A percentile compares a stretch with the other conserved stretches of the same genome.
phyloP scores from a whole-genome alignment of 2,113 vertebrate genomes.

The Spea bombifrons region DNA sequence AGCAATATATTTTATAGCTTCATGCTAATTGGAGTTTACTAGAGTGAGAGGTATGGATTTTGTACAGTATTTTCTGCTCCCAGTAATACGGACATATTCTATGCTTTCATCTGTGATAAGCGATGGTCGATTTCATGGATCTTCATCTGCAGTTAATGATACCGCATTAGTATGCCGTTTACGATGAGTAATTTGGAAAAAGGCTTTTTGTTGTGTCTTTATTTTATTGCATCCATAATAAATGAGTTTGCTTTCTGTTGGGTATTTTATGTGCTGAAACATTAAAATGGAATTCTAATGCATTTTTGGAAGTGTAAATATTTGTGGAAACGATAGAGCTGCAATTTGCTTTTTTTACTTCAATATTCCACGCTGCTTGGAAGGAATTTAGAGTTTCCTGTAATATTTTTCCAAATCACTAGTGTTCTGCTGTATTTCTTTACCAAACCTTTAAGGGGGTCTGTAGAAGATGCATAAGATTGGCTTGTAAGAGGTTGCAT shows the following conservation, averaged over 20 bases:
- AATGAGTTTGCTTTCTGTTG: constrained; percentile 41
- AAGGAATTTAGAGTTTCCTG: too few species aligned
- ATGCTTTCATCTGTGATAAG: background rate
- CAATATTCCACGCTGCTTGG: too few species aligned
- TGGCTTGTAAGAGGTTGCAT: too few species aligned
- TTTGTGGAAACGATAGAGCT: constrained; percentile 29
- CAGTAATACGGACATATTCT: constrained; percentile 7
- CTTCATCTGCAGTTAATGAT: constrained; percentile 41
- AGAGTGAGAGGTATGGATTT: background rate
- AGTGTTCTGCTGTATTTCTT: too few species aligned
- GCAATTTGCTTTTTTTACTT: too few species aligned
- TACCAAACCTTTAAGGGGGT: too few species aligned
- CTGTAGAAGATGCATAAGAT: too few species aligned
- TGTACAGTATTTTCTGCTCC: background rate
- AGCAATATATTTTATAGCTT: background rate
- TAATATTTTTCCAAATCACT: too few species aligned
- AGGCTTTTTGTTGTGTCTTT: constrained; percentile 17
- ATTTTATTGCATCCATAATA: constrained; percentile 40
- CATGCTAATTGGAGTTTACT: background rate
- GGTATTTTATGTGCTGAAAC: constrained; percentile 25
- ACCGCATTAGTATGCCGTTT: constrained; percentile 37
- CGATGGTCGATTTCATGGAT: constrained; percentile 15
- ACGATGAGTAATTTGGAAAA: constrained; percentile 42
- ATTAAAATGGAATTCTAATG: constrained; percentile 33
- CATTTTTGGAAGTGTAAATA: constrained; percentile 43